Conservation (phyloP, 2,888 invertebrate species). For the Agrochola circellaris region DNA sequence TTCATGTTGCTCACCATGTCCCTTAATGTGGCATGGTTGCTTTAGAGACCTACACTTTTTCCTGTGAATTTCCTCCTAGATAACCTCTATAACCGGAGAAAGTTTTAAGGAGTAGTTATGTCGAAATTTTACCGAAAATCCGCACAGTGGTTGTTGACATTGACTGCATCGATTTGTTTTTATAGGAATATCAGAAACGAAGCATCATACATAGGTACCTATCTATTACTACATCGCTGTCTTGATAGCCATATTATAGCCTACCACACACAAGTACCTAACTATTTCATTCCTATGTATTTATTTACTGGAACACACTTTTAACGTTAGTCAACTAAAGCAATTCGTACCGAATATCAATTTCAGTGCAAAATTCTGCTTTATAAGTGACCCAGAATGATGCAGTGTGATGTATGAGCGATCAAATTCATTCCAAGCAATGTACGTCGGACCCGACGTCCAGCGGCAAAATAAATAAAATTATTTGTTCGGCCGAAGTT, state of each 20-base stretch:
- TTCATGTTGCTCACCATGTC: no score
- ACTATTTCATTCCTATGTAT: no score
- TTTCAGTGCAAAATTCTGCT: conserved; percentile 15
- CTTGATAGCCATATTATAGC: not conserved
- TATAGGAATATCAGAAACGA: not conserved
- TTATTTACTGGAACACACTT: not conserved
- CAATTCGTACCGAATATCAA: not conserved
- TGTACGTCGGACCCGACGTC: conserved; percentile 10
- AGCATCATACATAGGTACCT: not conserved
- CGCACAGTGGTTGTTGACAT: not conserved
- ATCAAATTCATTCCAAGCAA: conserved; percentile 55
- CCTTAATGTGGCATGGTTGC: no score
- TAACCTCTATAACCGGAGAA: no score
- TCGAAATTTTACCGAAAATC: not conserved
- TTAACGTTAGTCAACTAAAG: conserved; percentile 3
- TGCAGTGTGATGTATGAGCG: conserved; percentile 69
- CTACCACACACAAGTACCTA: not conserved
- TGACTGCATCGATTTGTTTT: not conserved
- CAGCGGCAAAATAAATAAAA: conserved; percentile 22
- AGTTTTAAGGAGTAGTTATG: not conserved
- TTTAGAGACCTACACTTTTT: no score
- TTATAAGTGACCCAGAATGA: conserved; percentile 52
- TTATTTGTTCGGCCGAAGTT: conserved; percentile 60
- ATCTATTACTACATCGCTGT: not conserved
- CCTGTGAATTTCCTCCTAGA: no score